Percentiles rank a stretch among this genome's conserved stretches.
These are phyloP conservation scores for Falco berigora DNA, from an alignment of 2,797 vertebrate species.

Conservation along the genomic window DNA sequence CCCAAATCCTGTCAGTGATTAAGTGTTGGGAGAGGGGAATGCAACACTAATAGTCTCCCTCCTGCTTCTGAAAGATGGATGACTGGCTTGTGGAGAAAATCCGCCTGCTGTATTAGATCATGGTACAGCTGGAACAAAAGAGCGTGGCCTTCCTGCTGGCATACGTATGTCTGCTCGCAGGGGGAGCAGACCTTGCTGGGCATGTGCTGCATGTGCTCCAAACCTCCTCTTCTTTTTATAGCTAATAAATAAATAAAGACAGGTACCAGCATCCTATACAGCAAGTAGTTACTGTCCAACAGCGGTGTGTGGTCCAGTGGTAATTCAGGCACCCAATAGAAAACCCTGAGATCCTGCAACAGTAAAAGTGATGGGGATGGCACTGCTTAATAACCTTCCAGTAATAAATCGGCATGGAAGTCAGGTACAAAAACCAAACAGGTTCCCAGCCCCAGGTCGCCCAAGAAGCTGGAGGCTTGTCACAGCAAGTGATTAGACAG, in stretches of 20 bases:
- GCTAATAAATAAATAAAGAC: not conserved
- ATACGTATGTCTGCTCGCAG: not conserved
- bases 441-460: not conserved
- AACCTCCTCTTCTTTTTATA: not conserved
- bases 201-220: not conserved
- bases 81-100: not conserved
- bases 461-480: not conserved
- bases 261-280: not conserved
- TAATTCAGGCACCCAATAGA: not conserved
- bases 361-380: not conserved
- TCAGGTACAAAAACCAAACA: not conserved
- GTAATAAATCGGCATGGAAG: not conserved
- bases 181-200: not conserved
- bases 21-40: not conserved
- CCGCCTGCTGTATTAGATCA: not conserved
- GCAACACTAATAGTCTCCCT: not conserved
- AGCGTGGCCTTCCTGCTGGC: not conserved
- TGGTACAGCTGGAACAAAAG: slow-evolving; percentile 9
- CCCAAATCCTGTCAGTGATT: not conserved
- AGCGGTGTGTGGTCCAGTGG: accelerated
- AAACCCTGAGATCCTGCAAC: not conserved
- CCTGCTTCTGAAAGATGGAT: not conserved
- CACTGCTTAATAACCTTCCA: not conserved
- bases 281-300: not conserved
- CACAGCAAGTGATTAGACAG: not conserved